Percentiles rank a stretch among this genome's conserved stretches.
These are phyloP conservation scores for Drosophila diplacantha DNA, from an alignment of 2,888 invertebrate species.

Conservation along the genomic window DNA sequence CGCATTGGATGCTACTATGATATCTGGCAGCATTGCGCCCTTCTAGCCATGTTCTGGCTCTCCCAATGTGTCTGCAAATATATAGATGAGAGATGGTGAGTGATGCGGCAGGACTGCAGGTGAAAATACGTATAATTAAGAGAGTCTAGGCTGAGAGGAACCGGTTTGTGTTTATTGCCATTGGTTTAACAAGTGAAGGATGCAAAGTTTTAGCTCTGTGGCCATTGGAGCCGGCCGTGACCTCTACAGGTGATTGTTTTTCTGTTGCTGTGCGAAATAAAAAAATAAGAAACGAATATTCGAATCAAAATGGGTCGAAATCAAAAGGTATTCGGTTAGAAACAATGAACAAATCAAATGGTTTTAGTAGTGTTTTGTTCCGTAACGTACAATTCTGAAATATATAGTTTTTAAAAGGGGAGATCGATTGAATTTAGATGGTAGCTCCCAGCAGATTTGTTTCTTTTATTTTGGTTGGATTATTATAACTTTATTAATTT, in stretches of 20 bases:
- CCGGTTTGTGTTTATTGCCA: slow-evolving; percentile 30
- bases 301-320: slow-evolving; percentile 26
- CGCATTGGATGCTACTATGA: slow-evolving; percentile 62
- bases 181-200: slow-evolving; percentile 29
- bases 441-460: slow-evolving; percentile 13
- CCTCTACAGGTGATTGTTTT: slow-evolving; percentile 56
- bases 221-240: slow-evolving; percentile 9
- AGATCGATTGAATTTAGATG: slow-evolving; percentile 17
- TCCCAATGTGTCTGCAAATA: slow-evolving; percentile 72
- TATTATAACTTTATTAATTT: slow-evolving; percentile 63
- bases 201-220: slow-evolving; percentile 24
- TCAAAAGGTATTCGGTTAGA: slow-evolving; percentile 21
- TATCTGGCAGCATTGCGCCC: slow-evolving; percentile 72
- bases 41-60: slow-evolving; percentile 64
- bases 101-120: slow-evolving; percentile 41
- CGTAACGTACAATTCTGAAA: slow-evolving; percentile 18
- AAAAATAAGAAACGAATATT: slow-evolving; percentile 39
- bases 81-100: slow-evolving; percentile 67
- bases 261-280: slow-evolving; percentile 59
- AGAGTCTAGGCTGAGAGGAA: slow-evolving; percentile 14
- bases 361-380: slow-evolving; percentile 5
- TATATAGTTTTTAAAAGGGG: slow-evolving; percentile 1
- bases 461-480: slow-evolving; percentile 33
- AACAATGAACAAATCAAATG: slow-evolving; percentile 19
- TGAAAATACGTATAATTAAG: slow-evolving; percentile 19